These are phyloP conservation scores for Branchipolynoe longqiensis DNA, from an alignment of 2,888 invertebrate genomes.

Conservation along the genomic window DNA sequence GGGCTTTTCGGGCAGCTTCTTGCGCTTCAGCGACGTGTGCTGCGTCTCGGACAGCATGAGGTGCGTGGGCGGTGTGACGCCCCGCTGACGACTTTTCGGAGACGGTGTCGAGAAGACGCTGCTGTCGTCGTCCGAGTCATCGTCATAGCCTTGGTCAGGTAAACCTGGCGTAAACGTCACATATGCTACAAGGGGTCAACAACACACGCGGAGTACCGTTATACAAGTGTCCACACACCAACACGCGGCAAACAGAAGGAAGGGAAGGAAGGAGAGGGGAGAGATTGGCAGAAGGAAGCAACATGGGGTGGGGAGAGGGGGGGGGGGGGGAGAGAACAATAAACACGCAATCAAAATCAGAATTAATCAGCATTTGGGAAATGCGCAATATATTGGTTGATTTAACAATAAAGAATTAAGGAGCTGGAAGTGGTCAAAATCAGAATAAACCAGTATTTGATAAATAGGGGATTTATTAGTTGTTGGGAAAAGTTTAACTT, in stretches of 20 bases:
- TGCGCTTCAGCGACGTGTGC: constrained; percentile 83
- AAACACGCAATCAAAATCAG: background rate
- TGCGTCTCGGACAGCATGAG: constrained; percentile 81
- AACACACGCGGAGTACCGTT: constrained; percentile 18
- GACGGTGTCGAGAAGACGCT: constrained; percentile 75
- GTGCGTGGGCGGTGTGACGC: constrained; percentile 63
- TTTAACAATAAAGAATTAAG: no score
- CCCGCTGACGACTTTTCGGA: constrained; percentile 68
- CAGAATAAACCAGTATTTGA: no score
- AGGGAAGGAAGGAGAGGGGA: background rate
- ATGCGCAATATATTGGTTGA: no score
- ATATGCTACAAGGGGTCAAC: constrained; percentile 56
- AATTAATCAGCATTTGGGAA: no score
- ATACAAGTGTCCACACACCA: background rate
- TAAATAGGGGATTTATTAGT: no score
- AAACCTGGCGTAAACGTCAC: constrained; percentile 64
- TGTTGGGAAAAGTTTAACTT: no score
- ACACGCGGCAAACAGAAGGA: constrained; percentile 1
- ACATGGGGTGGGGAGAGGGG: no score
- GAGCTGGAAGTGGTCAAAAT: no score
- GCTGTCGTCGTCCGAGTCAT: constrained; percentile 78
- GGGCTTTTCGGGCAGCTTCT: constrained; percentile 77
- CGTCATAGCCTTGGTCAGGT: constrained; percentile 74
- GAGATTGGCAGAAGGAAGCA: background rate
- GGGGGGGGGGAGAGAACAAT: background rate